Evolutionary conservation across 2,113 vertebrate species (phyloP).

Genomic region (Poecile atricapillus): DNA sequence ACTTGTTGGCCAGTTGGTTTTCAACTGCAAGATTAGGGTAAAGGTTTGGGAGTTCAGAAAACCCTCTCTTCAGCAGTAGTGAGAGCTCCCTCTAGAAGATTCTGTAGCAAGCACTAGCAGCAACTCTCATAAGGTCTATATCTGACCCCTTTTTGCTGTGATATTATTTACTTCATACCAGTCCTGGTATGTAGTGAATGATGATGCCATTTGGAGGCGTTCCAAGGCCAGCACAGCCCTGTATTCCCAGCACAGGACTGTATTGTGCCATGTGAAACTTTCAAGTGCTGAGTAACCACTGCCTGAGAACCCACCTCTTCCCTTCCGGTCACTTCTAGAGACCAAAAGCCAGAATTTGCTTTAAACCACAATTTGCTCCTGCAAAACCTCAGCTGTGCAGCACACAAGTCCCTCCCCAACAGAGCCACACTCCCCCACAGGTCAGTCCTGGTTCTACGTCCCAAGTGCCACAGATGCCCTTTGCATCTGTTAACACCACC

Average conservation of each 20-base stretch:
- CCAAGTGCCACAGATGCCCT: accelerated
- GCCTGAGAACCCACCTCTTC: background rate
- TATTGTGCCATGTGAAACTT: background rate
- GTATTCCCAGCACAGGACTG: too few relatives aligned
- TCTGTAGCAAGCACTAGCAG: background rate
- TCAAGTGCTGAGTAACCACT: background rate
- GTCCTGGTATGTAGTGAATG: background rate
- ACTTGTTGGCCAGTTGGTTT: background rate
- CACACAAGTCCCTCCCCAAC: background rate
- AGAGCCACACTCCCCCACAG: background rate
- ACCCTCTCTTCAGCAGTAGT: background rate
- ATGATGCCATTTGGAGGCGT: background rate
- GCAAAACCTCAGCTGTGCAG: background rate
- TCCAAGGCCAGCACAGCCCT: background rate
- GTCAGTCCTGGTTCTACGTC: background rate
- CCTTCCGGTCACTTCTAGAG: background rate
- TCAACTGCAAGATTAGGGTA: accelerated
- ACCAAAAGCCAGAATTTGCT: background rate
- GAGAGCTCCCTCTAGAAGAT: background rate
- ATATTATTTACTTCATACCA: background rate
- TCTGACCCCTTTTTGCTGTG: background rate
- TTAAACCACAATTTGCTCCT: background rate
- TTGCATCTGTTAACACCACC: background rate
- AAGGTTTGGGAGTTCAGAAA: background rate
- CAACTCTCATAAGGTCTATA: background rate